A percentile compares a stretch with the other conserved stretches of the same genome.
Conservation (phyloP, 2,113 vertebrate genomes). For the Chinchilla lanigera region DNA sequence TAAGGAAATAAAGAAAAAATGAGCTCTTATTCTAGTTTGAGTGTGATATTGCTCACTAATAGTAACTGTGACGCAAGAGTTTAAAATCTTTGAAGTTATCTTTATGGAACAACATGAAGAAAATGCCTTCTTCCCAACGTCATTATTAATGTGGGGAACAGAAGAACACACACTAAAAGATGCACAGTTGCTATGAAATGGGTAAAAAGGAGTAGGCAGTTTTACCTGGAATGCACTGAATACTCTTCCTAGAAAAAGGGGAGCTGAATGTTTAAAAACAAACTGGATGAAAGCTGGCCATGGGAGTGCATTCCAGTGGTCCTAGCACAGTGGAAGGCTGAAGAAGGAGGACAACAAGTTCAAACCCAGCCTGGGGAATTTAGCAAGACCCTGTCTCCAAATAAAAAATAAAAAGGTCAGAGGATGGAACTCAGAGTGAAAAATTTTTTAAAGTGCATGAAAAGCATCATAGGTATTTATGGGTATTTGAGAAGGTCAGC, state of each 20-base stretch:
- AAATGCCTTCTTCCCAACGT: background rate
- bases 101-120: background rate
- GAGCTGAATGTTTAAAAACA: background rate
- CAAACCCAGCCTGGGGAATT: background rate
- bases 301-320: background rate
- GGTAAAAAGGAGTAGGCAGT: background rate
- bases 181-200: background rate
- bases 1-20: constrained; percentile 5
- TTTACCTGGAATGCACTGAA: background rate
- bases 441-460: background rate
- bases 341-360: background rate
- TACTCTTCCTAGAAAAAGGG: background rate
- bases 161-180: background rate
- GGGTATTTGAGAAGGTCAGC: background rate
- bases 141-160: background rate
- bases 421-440: background rate
- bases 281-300: background rate
- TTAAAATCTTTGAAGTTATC: constrained; percentile 2
- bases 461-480: background rate
- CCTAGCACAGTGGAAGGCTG: background rate
- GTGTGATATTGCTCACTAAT: background rate
- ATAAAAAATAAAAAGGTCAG: background rate
- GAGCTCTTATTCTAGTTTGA: background rate
- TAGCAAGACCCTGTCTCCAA: background rate
- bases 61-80: background rate